phyloP scores from a whole-genome alignment of 2,113 vertebrate species.

The Pheucticus melanocephalus region DNA sequence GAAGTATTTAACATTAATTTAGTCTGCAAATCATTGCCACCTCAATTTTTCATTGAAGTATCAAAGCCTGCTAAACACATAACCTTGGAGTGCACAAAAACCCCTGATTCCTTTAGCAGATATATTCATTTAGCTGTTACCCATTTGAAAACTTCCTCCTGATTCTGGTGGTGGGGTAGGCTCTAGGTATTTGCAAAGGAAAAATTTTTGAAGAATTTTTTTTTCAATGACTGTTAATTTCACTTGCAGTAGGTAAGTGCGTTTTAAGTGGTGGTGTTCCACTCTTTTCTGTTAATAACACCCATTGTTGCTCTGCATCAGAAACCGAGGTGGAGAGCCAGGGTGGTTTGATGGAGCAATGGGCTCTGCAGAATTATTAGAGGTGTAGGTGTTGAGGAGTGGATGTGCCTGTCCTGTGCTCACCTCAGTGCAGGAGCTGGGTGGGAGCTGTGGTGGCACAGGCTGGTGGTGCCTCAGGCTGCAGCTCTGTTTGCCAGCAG shows the following conservation, averaged over 20 bases:
- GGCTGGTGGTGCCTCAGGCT: background rate
- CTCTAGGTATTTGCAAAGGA: background rate
- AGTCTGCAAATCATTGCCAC: slow-evolving; percentile 72
- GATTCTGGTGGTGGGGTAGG: background rate
- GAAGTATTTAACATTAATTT: slow-evolving; percentile 78
- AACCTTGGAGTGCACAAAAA: background rate
- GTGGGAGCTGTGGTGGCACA: rapidly evolving
- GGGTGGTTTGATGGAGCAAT: background rate
- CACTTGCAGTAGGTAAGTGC: background rate
- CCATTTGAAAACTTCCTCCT: background rate
- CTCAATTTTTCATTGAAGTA: slow-evolving; percentile 70
- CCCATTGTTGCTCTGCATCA: rapidly evolving
- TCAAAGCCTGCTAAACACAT: slow-evolving; percentile 65
- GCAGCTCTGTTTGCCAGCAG: rapidly evolving
- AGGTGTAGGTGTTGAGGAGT: background rate
- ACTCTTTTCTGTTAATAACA: background rate
- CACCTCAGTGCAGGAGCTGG: background rate
- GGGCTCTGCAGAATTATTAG: background rate
- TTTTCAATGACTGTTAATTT: background rate
- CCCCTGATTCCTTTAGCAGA: slow-evolving; percentile 47
- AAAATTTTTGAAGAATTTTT: background rate
- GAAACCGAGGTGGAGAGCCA: background rate
- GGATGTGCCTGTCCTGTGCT: background rate
- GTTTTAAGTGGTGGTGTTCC: background rate
- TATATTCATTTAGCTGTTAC: slow-evolving; percentile 31